Percentiles rank a stretch among this genome's conserved stretches.
phyloP scores from a whole-genome alignment of 2,797 vertebrate genomes.

The Nasua narica region DNA sequence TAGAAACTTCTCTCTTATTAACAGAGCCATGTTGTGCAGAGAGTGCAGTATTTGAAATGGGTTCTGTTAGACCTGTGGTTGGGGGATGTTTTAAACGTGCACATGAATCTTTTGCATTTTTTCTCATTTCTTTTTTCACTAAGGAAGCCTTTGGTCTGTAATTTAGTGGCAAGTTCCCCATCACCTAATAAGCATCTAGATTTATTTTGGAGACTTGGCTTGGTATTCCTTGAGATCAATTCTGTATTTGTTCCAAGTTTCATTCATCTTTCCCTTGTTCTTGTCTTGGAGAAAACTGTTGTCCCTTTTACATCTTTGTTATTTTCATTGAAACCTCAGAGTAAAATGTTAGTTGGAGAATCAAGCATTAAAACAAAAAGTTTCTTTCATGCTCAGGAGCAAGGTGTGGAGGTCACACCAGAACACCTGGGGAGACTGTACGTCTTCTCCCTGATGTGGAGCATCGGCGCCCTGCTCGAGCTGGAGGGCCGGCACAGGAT shows the following conservation, averaged over 20 bases:
- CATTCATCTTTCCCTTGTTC: background rate
- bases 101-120: background rate
- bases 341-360: background rate
- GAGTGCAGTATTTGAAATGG: background rate
- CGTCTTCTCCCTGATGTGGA: constrained; percentile 96
- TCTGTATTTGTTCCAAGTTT: background rate
- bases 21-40: background rate
- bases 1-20: background rate
- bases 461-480: constrained; percentile 92
- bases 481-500: constrained; percentile 89
- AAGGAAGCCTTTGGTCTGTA: background rate
- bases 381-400: constrained; percentile 85
- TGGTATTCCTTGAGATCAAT: background rate
- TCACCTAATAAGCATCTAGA: background rate
- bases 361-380: background rate
- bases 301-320: background rate
- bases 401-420: constrained; percentile 86
- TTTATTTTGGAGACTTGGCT: background rate
- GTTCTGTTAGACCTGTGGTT: background rate
- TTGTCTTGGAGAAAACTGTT: background rate
- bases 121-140: background rate
- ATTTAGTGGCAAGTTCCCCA: background rate
- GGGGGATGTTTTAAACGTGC: background rate
- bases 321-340: background rate
- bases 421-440: constrained; percentile 92